Evolutionary conservation across 2,888 invertebrate species (phyloP), one percentile per base, ranked within the genome.

Genomic region (Caenorhabditis sp.): DNA sequence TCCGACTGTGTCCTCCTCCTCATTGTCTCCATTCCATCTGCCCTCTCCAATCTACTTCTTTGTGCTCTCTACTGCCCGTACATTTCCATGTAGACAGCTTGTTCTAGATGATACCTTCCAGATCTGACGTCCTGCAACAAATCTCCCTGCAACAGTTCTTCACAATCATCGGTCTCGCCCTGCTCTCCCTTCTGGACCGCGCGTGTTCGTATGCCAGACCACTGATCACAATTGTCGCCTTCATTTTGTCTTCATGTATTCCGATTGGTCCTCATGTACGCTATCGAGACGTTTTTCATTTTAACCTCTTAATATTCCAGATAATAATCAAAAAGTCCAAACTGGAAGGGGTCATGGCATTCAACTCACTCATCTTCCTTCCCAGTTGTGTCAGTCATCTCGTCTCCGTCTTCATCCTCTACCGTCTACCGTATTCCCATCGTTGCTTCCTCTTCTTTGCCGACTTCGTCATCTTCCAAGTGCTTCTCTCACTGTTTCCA

Each of bases 151-250:
- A 90, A 79, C 88, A 90, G 53, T 77, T 85, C 24, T 85, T 89
- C 37, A 87, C 85, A 35, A 78, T 90, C 15, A 79, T 89, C 13
- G 80, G 83, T 13, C 69, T 90, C 13, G 64, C 88, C 11, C 64
- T 88, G 55, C 64, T 90, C 2, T 85, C 88, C n/a, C 56, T 88
- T 20, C 50, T 90, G 62, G 90, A 89, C 28, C 69, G 82, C 5
- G 68, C 84, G 11, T 84, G 84, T 37, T 82, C 83, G 1, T 82
- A 84, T 28, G 83, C 83, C 0, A 70, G 96, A 76, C 94, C 95
- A 0, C 95, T 95, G 91, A 95, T 96, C 3, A 94, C 95, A 35
- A 93, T 95, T 24, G 94, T 97, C 67, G 96, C 97, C 92, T 89
- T 95, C 3, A 94, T 95, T 68, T 94, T 97, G 91, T 95, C 95